Base-by-base conservation (phyloP, 2,797 vertebrate genomes). In the Gila robusta region DNA sequence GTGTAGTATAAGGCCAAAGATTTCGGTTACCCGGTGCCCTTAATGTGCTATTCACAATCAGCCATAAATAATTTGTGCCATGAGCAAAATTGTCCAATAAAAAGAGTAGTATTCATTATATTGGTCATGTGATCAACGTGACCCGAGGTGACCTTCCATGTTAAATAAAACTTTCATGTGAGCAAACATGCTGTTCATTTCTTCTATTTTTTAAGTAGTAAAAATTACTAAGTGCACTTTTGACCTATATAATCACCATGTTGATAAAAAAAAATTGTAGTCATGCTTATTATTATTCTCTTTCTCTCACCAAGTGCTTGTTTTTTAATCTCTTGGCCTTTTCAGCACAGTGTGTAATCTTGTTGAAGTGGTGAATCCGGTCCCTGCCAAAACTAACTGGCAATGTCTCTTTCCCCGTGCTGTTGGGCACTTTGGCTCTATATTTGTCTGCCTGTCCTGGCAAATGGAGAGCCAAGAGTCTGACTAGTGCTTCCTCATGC, bases 311-410 rank as follows among this genome's bases (percentile, higher is more conserved):
- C 32, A 67, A 86, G 78, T 72, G 59, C 79, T 84, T 81, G 56
- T 80, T 70, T 85, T 87, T 67, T 86, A 87, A 89, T 86, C 87
- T 88, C 81, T 82, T 71, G 78, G 35, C 84, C 78, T 86, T 89
- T 83, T 89, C 76, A 85, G 76, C 64, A 72, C 86, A 85, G 62
- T 78, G 70, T 81, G 88, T 35, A 77, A 82, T 83, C 76, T 81
- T 84, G 81, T 71, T 86, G 72, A 89, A 86, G 71, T 74, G 76
- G 84, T 78, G 86, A 86, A 71, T 89, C 47, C 3, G 49, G 21
- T 74, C 83, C 59, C 79, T 88, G 81, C 81, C 81, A 84, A 82
- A 64, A 69, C 56, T 32, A 62, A 77, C 44, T 78, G 39, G 37
- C 73, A 86, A 70, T 71, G 41, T 37, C 74, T 83, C 49, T 82